Evolutionary conservation across 2,888 invertebrate species (phyloP).

Genomic region (Conops quadrifasciatus): DNA sequence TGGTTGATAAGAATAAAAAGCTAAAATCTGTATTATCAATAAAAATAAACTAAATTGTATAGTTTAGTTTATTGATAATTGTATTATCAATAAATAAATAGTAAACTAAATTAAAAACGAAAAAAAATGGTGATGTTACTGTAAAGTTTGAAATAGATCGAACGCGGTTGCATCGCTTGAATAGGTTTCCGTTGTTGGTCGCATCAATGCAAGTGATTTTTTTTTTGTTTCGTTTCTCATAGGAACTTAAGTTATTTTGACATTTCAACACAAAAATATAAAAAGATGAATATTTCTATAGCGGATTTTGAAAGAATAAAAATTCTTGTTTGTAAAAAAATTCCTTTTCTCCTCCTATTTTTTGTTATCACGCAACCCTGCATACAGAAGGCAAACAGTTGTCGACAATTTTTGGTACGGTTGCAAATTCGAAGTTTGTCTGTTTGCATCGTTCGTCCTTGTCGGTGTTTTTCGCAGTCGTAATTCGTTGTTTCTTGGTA

Average conservation of each 20-base stretch:
- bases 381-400: not conserved
- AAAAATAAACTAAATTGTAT: slow-evolving; percentile 6
- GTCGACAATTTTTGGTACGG: not conserved
- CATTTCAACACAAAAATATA: no score
- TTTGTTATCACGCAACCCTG: slow-evolving; percentile 17
- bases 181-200: no score
- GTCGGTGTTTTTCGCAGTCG: slow-evolving; percentile 21
- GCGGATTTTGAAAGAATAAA: slow-evolving; percentile 6
- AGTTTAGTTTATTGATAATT: no score
- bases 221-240: no score
- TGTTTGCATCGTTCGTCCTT: slow-evolving; percentile 22
- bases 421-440: slow-evolving; percentile 30
- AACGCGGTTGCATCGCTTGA: slow-evolving; percentile 25
- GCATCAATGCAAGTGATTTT: no score
- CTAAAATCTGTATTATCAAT: no score
- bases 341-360: slow-evolving; percentile 16
- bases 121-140: slow-evolving; percentile 7
- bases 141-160: slow-evolving; percentile 23
- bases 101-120: slow-evolving; percentile 28
- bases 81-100: slow-evolving; percentile 28
- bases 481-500: not conserved
- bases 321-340: no score
- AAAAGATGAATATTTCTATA: no score
- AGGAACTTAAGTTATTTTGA: no score
- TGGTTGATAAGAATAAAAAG: no score